Conservation (phyloP, 2,113 vertebrate species). For the Hemichromis elongatus region DNA sequence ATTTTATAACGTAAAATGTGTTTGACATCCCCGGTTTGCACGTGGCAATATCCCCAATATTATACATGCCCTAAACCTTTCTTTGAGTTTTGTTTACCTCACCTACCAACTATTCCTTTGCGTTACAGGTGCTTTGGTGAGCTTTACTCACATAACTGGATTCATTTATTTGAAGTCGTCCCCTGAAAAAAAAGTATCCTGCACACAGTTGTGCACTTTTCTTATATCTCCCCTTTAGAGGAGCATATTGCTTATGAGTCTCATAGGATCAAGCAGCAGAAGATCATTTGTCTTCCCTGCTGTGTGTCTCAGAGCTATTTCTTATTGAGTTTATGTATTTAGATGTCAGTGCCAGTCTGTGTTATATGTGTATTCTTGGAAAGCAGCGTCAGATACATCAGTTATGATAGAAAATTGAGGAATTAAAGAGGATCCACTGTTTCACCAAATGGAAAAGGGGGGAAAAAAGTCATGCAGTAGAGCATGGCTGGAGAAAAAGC, state of each 20-base stretch:
- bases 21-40: neutral
- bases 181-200: neutral
- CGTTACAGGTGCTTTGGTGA: neutral
- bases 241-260: slow-evolving; percentile 5
- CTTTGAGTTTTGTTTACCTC: neutral
- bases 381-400: slow-evolving; percentile 11
- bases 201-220: neutral
- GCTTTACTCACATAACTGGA: neutral
- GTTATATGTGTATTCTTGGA: neutral
- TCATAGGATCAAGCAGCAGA: slow-evolving; percentile 1
- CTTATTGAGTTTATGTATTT: neutral
- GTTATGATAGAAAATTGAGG: slow-evolving; percentile 34
- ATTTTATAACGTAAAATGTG: neutral
- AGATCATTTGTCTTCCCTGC: slow-evolving; percentile 1
- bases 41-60: neutral
- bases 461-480: slow-evolving; percentile 21
- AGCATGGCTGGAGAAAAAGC: neutral
- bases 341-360: neutral
- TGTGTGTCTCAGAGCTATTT: neutral
- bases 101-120: neutral
- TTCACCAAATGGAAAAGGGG: neutral
- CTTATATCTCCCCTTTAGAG: slow-evolving; percentile 28
- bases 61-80: neutral
- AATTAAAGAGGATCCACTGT: slow-evolving; percentile 1
- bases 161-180: slow-evolving; percentile 6